Evolutionary conservation across 2,888 invertebrate genomes (phyloP).

Genomic region (Drosophila pseudotakahashii): DNA sequence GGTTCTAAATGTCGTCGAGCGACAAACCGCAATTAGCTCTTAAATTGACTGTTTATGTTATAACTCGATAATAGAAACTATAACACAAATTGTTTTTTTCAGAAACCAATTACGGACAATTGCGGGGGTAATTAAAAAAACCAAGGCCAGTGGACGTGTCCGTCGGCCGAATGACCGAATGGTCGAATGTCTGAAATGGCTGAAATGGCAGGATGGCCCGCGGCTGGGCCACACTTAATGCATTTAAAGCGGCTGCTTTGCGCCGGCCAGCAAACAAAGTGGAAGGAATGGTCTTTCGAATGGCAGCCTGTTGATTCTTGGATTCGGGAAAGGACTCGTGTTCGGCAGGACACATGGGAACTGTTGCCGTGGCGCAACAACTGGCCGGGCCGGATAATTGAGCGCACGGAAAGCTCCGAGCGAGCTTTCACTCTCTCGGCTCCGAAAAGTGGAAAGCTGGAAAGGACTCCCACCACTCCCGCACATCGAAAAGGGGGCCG

Average conservation of each 20-base stretch:
- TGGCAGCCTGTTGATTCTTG: constrained; percentile 81
- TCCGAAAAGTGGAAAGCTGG: constrained; percentile 39
- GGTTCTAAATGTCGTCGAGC: not conserved
- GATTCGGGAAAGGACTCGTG: constrained; percentile 1
- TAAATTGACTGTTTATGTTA: constrained; percentile 8
- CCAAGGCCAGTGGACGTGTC: constrained; percentile 8
- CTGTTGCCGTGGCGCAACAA: constrained; percentile 75
- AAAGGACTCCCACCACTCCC: constrained; percentile 60
- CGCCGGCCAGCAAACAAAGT: constrained; percentile 27
- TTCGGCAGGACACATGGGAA: constrained; percentile 37
- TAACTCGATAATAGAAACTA: constrained; percentile 13
- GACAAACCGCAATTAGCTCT: not conserved
- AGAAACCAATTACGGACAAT: constrained; percentile 23
- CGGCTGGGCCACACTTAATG: constrained; percentile 61
- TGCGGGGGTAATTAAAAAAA: constrained; percentile 29
- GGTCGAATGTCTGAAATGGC: not conserved
- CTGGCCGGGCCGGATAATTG: constrained; percentile 70
- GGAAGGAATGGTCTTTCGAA: constrained; percentile 14
- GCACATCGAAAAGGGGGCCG: constrained; percentile 1
- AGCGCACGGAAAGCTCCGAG: constrained; percentile 58
- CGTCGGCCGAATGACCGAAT: no score
- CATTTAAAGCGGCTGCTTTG: constrained; percentile 70
- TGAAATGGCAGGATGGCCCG: constrained; percentile 6
- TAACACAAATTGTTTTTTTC: constrained; percentile 17
- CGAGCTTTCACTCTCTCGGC: constrained; percentile 63